phyloP scores from a whole-genome alignment of 2,113 vertebrate species.

The Lophura nycthemera region DNA sequence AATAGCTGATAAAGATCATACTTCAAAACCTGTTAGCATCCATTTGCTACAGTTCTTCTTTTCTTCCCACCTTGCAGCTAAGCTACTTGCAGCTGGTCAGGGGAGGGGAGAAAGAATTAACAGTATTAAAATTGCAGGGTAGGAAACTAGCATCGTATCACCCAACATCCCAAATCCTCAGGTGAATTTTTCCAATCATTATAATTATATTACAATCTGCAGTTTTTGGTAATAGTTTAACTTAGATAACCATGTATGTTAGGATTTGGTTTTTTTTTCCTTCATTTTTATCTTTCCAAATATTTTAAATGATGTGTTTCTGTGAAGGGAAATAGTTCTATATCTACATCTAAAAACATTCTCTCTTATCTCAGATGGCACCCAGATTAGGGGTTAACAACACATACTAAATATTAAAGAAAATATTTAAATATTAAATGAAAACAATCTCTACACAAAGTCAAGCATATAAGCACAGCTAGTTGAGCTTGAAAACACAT shows the following conservation, averaged over 20 bases:
- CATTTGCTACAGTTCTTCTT: slow-evolving; percentile 19
- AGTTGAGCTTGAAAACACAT: not conserved
- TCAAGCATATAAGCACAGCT: not conserved
- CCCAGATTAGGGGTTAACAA: no score
- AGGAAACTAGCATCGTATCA: slow-evolving; percentile 1
- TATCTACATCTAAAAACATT: not conserved
- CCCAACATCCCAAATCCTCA: not conserved
- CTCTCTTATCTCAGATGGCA: not conserved
- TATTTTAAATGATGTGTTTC: not conserved
- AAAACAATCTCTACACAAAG: not conserved
- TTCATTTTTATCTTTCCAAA: not conserved
- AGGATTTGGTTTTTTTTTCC: not conserved
- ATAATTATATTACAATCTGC: not conserved
- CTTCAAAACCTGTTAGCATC: slow-evolving; percentile 67
- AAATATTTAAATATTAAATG: not conserved
- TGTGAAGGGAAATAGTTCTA: not conserved
- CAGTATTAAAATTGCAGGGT: slow-evolving; percentile 42
- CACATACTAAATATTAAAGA: no score
- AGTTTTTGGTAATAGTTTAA: slow-evolving; percentile 36
- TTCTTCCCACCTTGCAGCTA: slow-evolving; percentile 36
- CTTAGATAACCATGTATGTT: not conserved
- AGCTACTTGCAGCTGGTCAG: not conserved
- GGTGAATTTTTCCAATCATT: not conserved
- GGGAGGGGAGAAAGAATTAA: not conserved
- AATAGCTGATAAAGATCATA: slow-evolving; percentile 59